These are phyloP conservation scores for Oegoconia quadripuncta DNA, from an alignment of 2,888 invertebrate species.

Conservation along the genomic window DNA sequence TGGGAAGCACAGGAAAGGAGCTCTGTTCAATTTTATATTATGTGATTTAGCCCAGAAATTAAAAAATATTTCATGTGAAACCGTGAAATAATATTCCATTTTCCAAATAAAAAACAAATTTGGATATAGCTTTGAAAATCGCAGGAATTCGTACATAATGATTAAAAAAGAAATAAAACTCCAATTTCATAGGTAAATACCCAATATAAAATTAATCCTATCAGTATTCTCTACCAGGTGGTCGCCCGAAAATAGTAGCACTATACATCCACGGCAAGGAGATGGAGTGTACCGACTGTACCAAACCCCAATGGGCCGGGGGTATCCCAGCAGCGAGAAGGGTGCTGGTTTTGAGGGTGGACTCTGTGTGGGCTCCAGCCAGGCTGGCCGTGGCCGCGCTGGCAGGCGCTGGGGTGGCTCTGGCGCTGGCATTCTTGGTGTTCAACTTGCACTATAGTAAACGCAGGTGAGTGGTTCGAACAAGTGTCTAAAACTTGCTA, in stretches of 20 bases:
- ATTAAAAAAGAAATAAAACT: too few relatives aligned
- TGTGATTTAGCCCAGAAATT: too few relatives aligned
- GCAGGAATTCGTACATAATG: too few relatives aligned
- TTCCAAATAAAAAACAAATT: too few relatives aligned
- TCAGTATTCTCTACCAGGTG: constrained; percentile 69
- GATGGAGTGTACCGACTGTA: constrained; percentile 84
- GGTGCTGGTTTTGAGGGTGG: constrained; percentile 85
- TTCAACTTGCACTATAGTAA: constrained; percentile 91
- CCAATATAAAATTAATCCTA: not conserved
- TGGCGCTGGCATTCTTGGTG: constrained; percentile 86
- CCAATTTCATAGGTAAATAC: too few relatives aligned
- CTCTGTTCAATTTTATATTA: too few relatives aligned
- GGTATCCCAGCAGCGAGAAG: constrained; percentile 89
- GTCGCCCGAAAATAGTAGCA: constrained; percentile 85
- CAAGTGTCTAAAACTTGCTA: too few relatives aligned
- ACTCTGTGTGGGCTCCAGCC: constrained; percentile 87
- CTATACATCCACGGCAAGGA: constrained; percentile 81
- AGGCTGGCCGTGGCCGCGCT: constrained; percentile 86
- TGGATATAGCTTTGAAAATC: too few relatives aligned
- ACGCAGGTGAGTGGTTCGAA: constrained; percentile 79
- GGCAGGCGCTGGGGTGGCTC: constrained; percentile 85
- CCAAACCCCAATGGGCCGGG: constrained; percentile 84
- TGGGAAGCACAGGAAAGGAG: too few relatives aligned
- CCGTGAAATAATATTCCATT: too few relatives aligned
- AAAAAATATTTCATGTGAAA: too few relatives aligned